Base-by-base conservation (phyloP, 2,888 invertebrate species). In the Aphodius sticticus region DNA sequence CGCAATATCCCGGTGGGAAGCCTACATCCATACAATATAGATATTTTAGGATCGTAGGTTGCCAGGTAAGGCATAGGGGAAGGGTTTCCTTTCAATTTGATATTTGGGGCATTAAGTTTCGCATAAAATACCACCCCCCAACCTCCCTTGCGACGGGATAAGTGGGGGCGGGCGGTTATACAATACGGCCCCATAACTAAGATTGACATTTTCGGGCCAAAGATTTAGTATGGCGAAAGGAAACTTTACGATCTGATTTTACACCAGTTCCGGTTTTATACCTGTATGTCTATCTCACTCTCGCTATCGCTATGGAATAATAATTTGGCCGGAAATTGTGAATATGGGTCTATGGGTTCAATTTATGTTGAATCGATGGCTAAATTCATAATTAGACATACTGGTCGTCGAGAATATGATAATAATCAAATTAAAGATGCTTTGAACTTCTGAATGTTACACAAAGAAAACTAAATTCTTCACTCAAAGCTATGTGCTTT, bases 41-140 rank as follows among this genome's bases (percentile, higher is more conserved):
- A 53, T 53, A 53, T 53, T 53, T 53, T 53, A 53, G 53, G 53
- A 9, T 53, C 53, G 53, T 53, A 53, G 53, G 53, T 53, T 53
- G 53, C 53, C 53, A 53, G 53, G 53, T 53, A 53, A 53, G 53
- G 53, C 12, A 53, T 53, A 53, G 4, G 53, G 53, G 53, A 53
- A 53, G 53, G 53, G 53, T 7, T 53, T 53, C 53, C 53, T 53
- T 53, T 53, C 53, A 53, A 53, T 53, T 53, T 53, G 53, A 53
- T 53, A 53, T 53, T 53, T 53, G 53, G 53, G 53, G 53, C 53
- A 53, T 53, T 53, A 53, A 53, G 53, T 53, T 53, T 53, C 53
- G 53, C 53, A 53, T 53, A 53, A 53, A 53, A 53, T 53, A 53
- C 53, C 53, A 1, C 53, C 53, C 53, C 6, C 6, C 53, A 1